These are phyloP conservation scores for Aplodontia rufa DNA, from an alignment of 2,113 vertebrate species.

Conservation along the genomic window DNA sequence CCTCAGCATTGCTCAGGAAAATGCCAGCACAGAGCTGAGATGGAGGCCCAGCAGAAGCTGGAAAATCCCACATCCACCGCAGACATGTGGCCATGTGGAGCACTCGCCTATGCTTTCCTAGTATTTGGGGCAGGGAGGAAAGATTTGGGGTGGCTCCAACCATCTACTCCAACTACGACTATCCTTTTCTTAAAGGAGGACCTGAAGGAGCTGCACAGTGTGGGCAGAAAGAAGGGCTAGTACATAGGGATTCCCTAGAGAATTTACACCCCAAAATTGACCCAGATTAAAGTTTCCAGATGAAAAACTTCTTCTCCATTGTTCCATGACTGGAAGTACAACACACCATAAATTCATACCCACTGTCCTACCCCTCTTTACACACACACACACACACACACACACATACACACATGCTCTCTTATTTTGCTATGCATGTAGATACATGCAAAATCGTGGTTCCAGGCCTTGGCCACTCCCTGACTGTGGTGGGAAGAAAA, in stretches of 20 bases:
- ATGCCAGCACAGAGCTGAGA: slow-evolving; percentile 27
- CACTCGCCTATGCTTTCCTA: background rate
- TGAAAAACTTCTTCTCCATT: background rate
- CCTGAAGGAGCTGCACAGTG: no score
- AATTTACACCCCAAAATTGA: background rate
- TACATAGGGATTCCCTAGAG: background rate
- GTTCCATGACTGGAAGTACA: background rate
- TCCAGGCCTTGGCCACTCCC: background rate
- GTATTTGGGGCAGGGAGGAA: background rate
- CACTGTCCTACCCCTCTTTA: background rate
- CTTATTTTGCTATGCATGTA: background rate
- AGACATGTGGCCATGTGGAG: rapidly evolving
- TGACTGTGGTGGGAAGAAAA: background rate
- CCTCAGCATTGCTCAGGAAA: slow-evolving; percentile 64
- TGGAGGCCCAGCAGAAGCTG: background rate
- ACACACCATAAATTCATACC: background rate
- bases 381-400: background rate
- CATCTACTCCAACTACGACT: background rate
- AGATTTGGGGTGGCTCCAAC: background rate
- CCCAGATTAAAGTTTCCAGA: background rate
- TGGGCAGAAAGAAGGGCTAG: background rate
- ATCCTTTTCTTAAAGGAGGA: background rate
- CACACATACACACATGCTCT: background rate
- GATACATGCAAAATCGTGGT: background rate
- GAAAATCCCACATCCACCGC: background rate